Evolutionary conservation across 1,140 invertebrate genomes (phyloP), one percentile per base, ranked within the genome.

Genomic region (Lordiphosa mommai): DNA sequence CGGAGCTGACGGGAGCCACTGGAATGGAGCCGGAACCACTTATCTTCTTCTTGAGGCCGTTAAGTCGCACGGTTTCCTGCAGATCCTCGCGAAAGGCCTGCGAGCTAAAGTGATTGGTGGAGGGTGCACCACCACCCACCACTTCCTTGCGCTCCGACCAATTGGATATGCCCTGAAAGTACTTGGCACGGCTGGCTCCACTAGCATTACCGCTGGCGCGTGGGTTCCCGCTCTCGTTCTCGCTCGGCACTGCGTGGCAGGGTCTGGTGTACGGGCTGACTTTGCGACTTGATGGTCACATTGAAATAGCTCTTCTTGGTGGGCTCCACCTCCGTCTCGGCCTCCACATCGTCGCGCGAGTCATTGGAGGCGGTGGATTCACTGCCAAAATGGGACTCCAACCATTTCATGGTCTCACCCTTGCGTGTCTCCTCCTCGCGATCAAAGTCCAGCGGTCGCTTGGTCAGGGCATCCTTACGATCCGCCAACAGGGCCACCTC

Each of bases 331-430:
- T 91, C 91, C 2, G 89, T 90, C 9, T 90, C 89, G 23, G 70
- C 40, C 37, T 79, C 74, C 33, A 43, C 40, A 4, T 91, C 90
- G 9, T 92, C 90, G 3, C 92, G 86, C 0, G 92, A 93, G 49
- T 93, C 93, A 37, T 93, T 93, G 0, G 94, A 95, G 0, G 94
- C 94, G 6, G 93, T 90, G 1, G 94, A 95, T 43, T 95, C 95
- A 85, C 95, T 96, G 33, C 96, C 96, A 73, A 97, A 97, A 82
- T 97, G 96, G 72, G 94, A 93, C 64, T 97, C 95, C 9, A 96
- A 90, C 95, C 95, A 98, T 88, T 94, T 96, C 64, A 93, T 95
- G 0, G 95, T 98, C 91, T 95, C 96, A 66, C 93, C 93, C 90
- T 96, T 95, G 44, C 95, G 91, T 1, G 96, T 96, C 86, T 96